These are phyloP conservation scores for Melanotus villosus DNA, from an alignment of 2,888 invertebrate species.

Conservation along the genomic window DNA sequence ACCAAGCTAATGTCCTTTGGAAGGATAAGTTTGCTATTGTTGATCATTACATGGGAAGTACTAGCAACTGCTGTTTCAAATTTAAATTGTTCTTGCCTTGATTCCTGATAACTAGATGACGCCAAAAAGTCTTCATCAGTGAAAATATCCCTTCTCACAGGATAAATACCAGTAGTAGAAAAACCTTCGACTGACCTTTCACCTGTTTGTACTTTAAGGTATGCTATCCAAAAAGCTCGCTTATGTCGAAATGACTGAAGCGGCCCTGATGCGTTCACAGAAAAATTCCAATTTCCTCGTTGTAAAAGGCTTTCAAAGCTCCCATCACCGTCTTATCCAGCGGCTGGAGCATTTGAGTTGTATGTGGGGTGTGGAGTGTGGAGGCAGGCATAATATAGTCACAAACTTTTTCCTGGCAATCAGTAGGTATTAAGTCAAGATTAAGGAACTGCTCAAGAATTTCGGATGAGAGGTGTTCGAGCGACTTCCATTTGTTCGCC, in stretches of 20 bases:
- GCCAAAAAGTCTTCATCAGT: not conserved
- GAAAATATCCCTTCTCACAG: not conserved
- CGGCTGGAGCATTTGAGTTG: slow-evolving; percentile 41
- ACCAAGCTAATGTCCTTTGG: slow-evolving; percentile 11
- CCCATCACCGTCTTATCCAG: slow-evolving; percentile 44
- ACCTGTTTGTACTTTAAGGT: slow-evolving; percentile 45
- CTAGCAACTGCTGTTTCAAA: not conserved
- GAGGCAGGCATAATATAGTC: slow-evolving; percentile 38
- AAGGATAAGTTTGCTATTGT: not conserved
- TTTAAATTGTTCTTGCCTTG: too few species aligned
- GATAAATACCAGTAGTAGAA: not conserved
- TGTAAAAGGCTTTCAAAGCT: slow-evolving; percentile 23
- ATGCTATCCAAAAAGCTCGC: slow-evolving; percentile 45
- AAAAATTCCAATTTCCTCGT: slow-evolving; percentile 40
- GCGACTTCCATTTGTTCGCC: too few species aligned
- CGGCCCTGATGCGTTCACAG: slow-evolving; percentile 34
- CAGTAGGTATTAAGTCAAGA: slow-evolving; percentile 36
- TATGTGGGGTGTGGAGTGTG: too few species aligned
- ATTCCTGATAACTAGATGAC: too few species aligned
- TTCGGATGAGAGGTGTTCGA: too few species aligned
- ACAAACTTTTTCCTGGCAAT: slow-evolving; percentile 37
- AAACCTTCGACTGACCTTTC: slow-evolving; percentile 32
- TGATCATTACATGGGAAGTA: not conserved
- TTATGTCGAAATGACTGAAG: too few species aligned
- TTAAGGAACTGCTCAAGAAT: too few species aligned